Conservation (phyloP, 1,140 invertebrate species). For the Aphaenogaster ashmeadi region DNA sequence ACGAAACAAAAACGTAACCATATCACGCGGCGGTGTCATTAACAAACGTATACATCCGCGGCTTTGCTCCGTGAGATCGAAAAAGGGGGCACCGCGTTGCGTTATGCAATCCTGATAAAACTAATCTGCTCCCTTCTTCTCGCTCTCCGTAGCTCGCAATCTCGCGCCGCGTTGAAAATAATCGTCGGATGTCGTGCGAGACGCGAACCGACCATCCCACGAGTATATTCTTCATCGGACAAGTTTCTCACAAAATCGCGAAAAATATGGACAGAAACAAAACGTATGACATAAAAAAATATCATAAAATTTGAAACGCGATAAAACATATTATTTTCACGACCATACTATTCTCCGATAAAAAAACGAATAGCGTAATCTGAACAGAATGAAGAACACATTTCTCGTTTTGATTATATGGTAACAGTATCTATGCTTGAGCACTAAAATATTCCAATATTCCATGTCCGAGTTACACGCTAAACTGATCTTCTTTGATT, state of each 20-base stretch:
- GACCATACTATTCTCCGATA: neutral
- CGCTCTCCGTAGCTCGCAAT: neutral
- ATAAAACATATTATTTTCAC: conserved; percentile 29
- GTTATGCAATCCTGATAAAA: conserved; percentile 36
- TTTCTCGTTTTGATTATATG: conserved; percentile 56
- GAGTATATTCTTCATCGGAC: conserved; percentile 31
- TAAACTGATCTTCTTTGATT: conserved; percentile 62
- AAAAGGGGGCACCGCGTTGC: conserved; percentile 22
- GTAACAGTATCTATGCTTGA: conserved; percentile 55
- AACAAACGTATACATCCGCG: conserved; percentile 55
- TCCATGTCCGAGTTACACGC: conserved; percentile 10
- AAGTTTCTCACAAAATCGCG: conserved; percentile 40
- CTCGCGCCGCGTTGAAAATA: conserved; percentile 28
- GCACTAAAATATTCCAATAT: conserved; percentile 42
- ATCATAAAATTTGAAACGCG: conserved; percentile 42
- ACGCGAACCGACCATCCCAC: conserved; percentile 23
- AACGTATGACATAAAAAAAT: conserved; percentile 5
- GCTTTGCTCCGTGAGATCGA: conserved; percentile 18
- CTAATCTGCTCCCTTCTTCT: conserved; percentile 40
- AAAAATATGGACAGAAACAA: conserved; percentile 4
- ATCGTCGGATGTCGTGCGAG: conserved; percentile 40
- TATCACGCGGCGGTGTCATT: conserved; percentile 52
- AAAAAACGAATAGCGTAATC: conserved; percentile 27
- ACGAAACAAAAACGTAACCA: conserved; percentile 81
- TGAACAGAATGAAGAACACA: conserved; percentile 19